phyloP scores from a whole-genome alignment of 2,113 vertebrate genomes.

The Epinephelus moara region DNA sequence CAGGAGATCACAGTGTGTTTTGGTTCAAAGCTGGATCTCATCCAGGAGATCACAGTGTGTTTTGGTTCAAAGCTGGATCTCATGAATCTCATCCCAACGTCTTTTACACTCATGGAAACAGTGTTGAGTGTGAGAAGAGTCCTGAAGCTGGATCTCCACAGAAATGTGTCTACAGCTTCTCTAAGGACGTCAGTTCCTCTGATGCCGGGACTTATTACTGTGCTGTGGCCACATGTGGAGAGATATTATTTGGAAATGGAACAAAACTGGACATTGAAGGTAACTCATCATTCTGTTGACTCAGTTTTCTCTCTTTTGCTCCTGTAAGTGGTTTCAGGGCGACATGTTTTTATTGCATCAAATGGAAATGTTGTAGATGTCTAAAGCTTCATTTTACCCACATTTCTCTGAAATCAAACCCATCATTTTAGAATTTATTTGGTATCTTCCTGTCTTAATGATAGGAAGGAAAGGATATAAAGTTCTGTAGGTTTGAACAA shows the following conservation, averaged over 20 bases:
- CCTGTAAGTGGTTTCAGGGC: too few relatives aligned
- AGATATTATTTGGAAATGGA: conserved; percentile 51
- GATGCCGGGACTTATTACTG: too few relatives aligned
- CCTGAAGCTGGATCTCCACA: neutral
- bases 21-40: conserved; percentile 39
- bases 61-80: conserved; percentile 41
- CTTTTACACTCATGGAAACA: conserved; percentile 1
- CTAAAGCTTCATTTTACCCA: neutral
- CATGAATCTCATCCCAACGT: conserved; percentile 5
- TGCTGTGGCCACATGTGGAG: neutral
- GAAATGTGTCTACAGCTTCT: too few relatives aligned
- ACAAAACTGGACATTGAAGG: conserved; percentile 29
- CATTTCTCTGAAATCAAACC: neutral
- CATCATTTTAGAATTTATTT: too few relatives aligned
- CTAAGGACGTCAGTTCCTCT: too few relatives aligned
- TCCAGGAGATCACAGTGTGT: conserved; percentile 6
- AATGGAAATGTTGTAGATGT: neutral
- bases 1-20: conserved; percentile 10
- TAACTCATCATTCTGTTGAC: neutral
- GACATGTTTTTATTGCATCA: neutral
- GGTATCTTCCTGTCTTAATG: neutral
- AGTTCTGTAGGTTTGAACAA: neutral
- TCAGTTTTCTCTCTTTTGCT: too few relatives aligned
- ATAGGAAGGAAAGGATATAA: neutral
- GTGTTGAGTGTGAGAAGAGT: neutral